Evolutionary conservation across 1,140 invertebrate species (phyloP).

Genomic region (Bradysia coprophila): DNA sequence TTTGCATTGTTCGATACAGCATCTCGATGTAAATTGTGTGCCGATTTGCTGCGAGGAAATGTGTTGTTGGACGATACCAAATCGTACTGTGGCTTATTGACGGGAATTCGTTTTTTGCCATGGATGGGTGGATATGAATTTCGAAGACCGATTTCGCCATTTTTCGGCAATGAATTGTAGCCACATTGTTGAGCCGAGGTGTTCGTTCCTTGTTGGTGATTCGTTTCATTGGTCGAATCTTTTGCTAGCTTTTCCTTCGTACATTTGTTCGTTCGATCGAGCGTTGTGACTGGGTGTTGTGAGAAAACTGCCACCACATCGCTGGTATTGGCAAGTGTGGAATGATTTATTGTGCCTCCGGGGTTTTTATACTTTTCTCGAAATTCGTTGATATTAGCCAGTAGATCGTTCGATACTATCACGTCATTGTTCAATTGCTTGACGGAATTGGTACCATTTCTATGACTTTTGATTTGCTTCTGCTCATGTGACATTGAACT

Average conservation of each 20-base stretch:
- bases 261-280: no score
- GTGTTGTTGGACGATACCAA: slow-evolving; percentile 8
- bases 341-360: slow-evolving; percentile 13
- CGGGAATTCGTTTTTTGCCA: slow-evolving; percentile 25
- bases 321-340: not conserved
- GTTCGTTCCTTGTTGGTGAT: slow-evolving; percentile 9
- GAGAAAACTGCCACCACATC: no score
- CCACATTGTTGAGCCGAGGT: slow-evolving; percentile 3
- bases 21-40: slow-evolving; percentile 8
- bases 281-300: no score
- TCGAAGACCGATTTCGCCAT: slow-evolving; percentile 16
- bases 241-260: no score
- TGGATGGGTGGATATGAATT: slow-evolving; percentile 37
- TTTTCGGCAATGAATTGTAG: slow-evolving; percentile 22
- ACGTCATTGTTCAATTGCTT: slow-evolving; percentile 3
- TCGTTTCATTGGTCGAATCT: no score
- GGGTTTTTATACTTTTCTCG: slow-evolving; percentile 36
- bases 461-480: not conserved
- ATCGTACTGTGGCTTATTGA: slow-evolving; percentile 13
- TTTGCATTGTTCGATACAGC: slow-evolving; percentile 10
- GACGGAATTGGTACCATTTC: not conserved
- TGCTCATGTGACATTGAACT: not conserved
- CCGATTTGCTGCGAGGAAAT: slow-evolving; percentile 10
- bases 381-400: slow-evolving; percentile 35
- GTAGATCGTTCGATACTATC: slow-evolving; percentile 18